These are phyloP conservation scores for Rhizoglyphus robini DNA, from an alignment of 1,140 invertebrate species.

Conservation along the genomic window DNA sequence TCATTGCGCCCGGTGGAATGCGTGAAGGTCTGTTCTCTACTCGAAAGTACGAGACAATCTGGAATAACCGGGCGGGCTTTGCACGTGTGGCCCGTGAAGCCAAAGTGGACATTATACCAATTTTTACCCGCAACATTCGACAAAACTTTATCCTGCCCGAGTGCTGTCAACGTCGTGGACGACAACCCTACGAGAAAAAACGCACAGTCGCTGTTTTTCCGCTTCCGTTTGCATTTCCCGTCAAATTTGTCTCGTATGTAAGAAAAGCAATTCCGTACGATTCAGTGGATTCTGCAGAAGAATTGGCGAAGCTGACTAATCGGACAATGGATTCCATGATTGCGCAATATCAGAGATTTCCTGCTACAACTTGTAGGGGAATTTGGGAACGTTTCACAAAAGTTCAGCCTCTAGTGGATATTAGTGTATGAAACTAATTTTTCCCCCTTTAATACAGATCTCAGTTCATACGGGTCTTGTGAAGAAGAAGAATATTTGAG, in stretches of 20 bases:
- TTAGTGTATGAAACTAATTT: too few species aligned
- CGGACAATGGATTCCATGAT: conserved; percentile 57
- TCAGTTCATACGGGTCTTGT: too few species aligned
- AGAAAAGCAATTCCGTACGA: conserved; percentile 67
- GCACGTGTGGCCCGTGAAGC: conserved; percentile 89
- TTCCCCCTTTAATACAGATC: too few species aligned
- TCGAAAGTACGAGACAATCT: conserved; percentile 48
- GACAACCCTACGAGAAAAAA: conserved; percentile 56
- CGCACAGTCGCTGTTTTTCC: conserved; percentile 75
- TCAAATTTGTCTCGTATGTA: conserved; percentile 78
- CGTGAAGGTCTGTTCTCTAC: conserved; percentile 64
- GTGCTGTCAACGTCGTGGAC: conserved; percentile 25
- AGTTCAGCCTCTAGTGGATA: too few species aligned
- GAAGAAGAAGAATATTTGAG: too few species aligned
- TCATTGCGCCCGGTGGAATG: conserved; percentile 88
- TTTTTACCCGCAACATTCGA: conserved; percentile 89
- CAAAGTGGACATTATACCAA: conserved; percentile 80
- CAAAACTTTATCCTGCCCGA: conserved; percentile 62
- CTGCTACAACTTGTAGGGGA: conserved; percentile 67
- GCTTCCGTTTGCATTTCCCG: conserved; percentile 92
- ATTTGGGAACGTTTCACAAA: conserved; percentile 49
- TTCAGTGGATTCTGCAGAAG: conserved; percentile 52
- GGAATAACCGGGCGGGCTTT: conserved; percentile 85
- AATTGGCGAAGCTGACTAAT: conserved; percentile 61
- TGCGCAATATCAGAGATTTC: conserved; percentile 59